phyloP scores from a whole-genome alignment of 2,888 invertebrate species.

The Caradrina clavipalpis region DNA sequence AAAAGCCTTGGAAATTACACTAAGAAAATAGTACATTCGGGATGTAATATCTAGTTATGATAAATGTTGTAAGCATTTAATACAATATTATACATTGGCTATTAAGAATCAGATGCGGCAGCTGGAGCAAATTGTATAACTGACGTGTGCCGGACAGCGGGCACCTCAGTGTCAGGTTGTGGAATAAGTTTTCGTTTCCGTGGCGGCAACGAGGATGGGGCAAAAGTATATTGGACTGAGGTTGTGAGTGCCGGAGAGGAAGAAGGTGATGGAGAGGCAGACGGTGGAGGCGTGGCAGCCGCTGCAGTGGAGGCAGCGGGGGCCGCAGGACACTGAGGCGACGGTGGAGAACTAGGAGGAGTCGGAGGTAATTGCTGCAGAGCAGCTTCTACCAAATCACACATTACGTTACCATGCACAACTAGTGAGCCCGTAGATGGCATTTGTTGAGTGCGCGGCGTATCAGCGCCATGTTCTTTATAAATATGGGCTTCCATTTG shows the following conservation, averaged over 20 bases:
- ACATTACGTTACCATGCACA: slow-evolving; percentile 82
- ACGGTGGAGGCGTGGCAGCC: slow-evolving; percentile 76
- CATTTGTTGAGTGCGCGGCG: slow-evolving; percentile 80
- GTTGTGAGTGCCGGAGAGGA: slow-evolving; percentile 78
- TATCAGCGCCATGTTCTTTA: slow-evolving; percentile 90
- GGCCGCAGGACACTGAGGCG: slow-evolving; percentile 83
- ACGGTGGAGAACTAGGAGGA: slow-evolving; percentile 91
- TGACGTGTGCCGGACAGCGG: slow-evolving; percentile 90
- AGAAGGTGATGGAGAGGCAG: slow-evolving; percentile 80
- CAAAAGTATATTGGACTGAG: slow-evolving; percentile 76
- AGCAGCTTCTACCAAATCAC: slow-evolving; percentile 85
- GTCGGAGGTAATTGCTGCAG: slow-evolving; percentile 90
- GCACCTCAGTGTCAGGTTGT: slow-evolving; percentile 89
- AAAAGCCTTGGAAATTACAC: slow-evolving; percentile 69
- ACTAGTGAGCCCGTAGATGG: slow-evolving; percentile 77
- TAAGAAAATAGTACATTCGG: slow-evolving; percentile 46
- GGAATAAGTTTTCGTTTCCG: slow-evolving; percentile 95
- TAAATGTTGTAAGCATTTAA: slow-evolving; percentile 32
- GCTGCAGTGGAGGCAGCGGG: slow-evolving; percentile 72
- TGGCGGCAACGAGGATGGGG: slow-evolving; percentile 88
- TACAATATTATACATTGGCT: slow-evolving; percentile 41
- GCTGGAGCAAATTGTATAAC: slow-evolving; percentile 97
- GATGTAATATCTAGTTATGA: slow-evolving; percentile 36
- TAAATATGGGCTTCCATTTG: slow-evolving; percentile 97
- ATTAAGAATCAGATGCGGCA: slow-evolving; percentile 88